phyloP scores from a whole-genome alignment of 2,888 invertebrate genomes.

The Chymomyza fuscimana region DNA sequence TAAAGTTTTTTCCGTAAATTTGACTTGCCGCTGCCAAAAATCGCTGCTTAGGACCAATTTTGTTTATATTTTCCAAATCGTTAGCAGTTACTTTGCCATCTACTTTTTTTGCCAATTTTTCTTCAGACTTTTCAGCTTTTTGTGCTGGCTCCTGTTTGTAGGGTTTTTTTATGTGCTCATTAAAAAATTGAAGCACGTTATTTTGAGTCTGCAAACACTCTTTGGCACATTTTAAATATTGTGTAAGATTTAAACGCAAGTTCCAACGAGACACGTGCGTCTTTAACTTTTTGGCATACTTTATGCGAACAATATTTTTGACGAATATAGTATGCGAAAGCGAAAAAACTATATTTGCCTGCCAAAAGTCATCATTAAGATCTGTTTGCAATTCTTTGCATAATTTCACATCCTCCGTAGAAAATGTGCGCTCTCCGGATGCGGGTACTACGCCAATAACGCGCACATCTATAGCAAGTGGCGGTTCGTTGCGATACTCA shows the following conservation, averaged over 20 bases:
- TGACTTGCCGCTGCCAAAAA: neutral
- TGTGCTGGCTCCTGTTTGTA: neutral
- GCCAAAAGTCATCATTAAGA: neutral
- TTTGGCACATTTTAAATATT: neutral
- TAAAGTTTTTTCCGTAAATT: neutral
- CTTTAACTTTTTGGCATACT: neutral
- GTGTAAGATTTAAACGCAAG: neutral
- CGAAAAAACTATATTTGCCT: neutral
- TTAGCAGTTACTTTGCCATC: neutral
- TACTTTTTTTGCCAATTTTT: neutral
- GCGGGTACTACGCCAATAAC: neutral
- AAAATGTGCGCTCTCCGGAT: neutral
- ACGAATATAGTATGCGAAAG: neutral
- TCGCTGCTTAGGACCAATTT: neutral
- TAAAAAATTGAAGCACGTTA: neutral
- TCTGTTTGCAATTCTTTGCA: neutral
- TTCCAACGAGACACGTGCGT: neutral
- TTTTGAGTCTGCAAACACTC: neutral
- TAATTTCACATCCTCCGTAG: neutral
- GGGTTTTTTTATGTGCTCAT: neutral
- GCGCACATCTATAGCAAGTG: neutral
- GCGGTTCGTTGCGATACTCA: neutral
- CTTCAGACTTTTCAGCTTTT: neutral
- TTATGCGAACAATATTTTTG: neutral
- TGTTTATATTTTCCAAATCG: neutral